phyloP scores from a whole-genome alignment of 2,888 invertebrate genomes.

The Eupithecia tripunctaria region DNA sequence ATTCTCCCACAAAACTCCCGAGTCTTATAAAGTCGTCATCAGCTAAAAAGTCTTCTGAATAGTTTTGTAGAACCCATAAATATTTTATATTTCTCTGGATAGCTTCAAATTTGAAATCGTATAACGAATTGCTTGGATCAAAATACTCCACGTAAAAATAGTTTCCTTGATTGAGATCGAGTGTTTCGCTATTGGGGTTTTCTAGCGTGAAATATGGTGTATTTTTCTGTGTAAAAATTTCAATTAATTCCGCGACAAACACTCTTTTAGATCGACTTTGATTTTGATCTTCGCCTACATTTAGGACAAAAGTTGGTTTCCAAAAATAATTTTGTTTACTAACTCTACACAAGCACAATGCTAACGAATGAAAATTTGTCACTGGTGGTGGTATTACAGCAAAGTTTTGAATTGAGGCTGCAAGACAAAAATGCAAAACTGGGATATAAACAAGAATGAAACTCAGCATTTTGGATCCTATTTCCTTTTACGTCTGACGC shows the following conservation, averaged over 20 bases:
- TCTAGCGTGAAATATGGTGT: constrained; percentile 36
- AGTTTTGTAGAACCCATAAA: constrained; percentile 51
- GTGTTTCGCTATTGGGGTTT: constrained; percentile 15
- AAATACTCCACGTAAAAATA: constrained; percentile 49
- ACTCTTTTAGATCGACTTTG: constrained; percentile 25
- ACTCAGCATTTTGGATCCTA: constrained; percentile 29
- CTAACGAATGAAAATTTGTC: constrained; percentile 35
- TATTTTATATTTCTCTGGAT: constrained; percentile 50
- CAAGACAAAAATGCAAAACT: constrained; percentile 25
- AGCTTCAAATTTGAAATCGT: constrained; percentile 39
- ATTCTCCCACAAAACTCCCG: constrained; percentile 45
- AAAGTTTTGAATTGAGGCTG: constrained; percentile 30
- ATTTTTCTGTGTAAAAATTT: constrained; percentile 37
- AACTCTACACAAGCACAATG: constrained; percentile 47
- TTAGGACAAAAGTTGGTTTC: constrained; percentile 47
- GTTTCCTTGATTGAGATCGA: constrained; percentile 33
- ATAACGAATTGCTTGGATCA: constrained; percentile 44
- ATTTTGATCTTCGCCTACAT: constrained; percentile 26
- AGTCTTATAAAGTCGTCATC: constrained; percentile 43
- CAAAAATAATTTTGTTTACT: constrained; percentile 40
- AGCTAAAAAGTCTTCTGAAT: constrained; percentile 33
- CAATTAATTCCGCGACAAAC: constrained; percentile 44
- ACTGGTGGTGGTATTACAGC: constrained; percentile 19
- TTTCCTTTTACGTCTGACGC: constrained; percentile 14
- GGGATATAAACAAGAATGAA: constrained; percentile 31